These are phyloP conservation scores for Carassius carassius DNA, from an alignment of 2,113 vertebrate genomes.

Conservation along the genomic window DNA sequence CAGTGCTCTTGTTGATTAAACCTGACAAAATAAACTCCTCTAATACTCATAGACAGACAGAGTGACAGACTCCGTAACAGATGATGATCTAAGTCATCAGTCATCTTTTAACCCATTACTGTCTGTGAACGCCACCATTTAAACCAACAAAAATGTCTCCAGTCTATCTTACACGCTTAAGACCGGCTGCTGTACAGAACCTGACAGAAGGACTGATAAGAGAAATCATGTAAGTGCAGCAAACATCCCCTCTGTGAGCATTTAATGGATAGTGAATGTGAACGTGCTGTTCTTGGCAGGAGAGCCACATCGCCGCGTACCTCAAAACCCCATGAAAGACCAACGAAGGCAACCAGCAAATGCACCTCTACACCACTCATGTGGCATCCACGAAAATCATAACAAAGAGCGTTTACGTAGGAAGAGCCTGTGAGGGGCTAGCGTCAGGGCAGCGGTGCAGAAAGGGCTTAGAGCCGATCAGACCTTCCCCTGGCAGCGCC, in stretches of 20 bases:
- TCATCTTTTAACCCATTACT: constrained; percentile 47
- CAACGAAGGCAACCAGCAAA: constrained; percentile 76
- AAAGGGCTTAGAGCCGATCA: constrained; percentile 99
- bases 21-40: constrained; percentile 40
- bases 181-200: not conserved
- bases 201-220: constrained; percentile 8
- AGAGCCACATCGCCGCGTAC: constrained; percentile 47
- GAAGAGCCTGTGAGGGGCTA: constrained; percentile 69
- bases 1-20: constrained; percentile 46
- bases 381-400: constrained; percentile 86
- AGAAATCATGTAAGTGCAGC: not conserved
- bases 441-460: constrained; percentile 90
- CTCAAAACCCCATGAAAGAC: constrained; percentile 74
- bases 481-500: constrained; percentile 97
- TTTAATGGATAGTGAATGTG: constrained; percentile 9
- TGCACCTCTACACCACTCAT: constrained; percentile 74
- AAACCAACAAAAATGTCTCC: not conserved
- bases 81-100: constrained; percentile 56
- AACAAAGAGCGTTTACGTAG: constrained; percentile 94
- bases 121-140: not conserved
- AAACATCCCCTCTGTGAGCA: not conserved
- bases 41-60: constrained; percentile 44
- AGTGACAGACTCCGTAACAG: constrained; percentile 52
- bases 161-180: not conserved
- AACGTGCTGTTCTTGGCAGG: not conserved